Base-by-base conservation (phyloP, 2,113 vertebrate genomes). In the Pseudopipra pipra region DNA sequence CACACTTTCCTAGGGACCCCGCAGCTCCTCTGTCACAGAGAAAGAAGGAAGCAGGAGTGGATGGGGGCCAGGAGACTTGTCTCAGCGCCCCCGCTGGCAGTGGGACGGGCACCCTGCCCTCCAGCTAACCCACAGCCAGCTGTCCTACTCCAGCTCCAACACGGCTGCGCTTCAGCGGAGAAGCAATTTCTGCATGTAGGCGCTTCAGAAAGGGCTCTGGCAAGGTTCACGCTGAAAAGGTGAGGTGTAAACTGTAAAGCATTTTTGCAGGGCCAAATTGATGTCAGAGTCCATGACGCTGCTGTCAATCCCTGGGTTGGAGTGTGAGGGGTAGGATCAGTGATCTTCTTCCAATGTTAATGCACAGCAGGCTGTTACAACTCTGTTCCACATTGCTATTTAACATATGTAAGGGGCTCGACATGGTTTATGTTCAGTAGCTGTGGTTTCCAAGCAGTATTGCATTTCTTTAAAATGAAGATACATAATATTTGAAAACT, bases 381-480 rank as follows among this genome's bases (percentile, higher is more conserved):
- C 61, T 22, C 75, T 63, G 5, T 67, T 93, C 58, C 2, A 0
- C 51, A 51, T 51, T 71, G 85, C 52, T 85, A 91, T 70, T 96
- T 74, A 95, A 90, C 87, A 62, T 76, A 90, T 49, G 46, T 66
- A 76, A 86, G 82, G 89, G 89, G 78, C 68, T 95, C 3, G 5
- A 85, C 47, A 46, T 41, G 47, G 49, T 95, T 93, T 85, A 82
- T 62, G 66, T 65, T 92, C 22, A 15, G 83, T 51, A 85, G 88
- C 33, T 89, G 93, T 80, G 95, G 95, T 96, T 97, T 95, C 80
- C 89, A 88, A 82, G 87, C 70, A 61, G 89, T 70, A 94, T 28
- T 82, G 80, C 65, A n/a, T 85, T 93, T 93, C 85, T 88, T 89
- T 73, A 83, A 74, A 72, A 83, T 56, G 63, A 95, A 95, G 72